phyloP scores from a whole-genome alignment of 37 sponge, comb jelly and placozoan species.

The Corticium candelabrum region DNA sequence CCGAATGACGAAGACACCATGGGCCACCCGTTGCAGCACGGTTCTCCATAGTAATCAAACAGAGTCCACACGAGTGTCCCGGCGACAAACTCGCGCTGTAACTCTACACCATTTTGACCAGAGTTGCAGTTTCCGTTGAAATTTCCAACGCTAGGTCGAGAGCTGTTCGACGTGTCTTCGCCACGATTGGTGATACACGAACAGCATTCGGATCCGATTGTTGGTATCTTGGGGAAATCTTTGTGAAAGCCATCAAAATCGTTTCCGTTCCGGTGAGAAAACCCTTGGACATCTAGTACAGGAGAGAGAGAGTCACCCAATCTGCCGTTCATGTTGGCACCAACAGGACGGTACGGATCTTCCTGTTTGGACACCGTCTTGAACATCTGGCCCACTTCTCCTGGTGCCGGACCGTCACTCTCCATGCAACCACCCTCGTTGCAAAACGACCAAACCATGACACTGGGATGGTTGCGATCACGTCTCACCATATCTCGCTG shows the following conservation, averaged over 20 bases:
- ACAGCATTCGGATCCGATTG: constrained; percentile 22
- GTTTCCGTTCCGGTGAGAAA: constrained; percentile 29
- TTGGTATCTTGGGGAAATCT: constrained; percentile 26
- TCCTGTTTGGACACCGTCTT: constrained; percentile 18
- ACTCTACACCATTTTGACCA: constrained; percentile 26
- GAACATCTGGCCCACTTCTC: constrained; percentile 11
- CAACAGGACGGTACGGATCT: constrained; percentile 33
- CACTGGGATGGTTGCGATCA: constrained; percentile 58
- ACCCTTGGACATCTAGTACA: constrained; percentile 38
- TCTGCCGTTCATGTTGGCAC: constrained; percentile 16
- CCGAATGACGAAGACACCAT: constrained; percentile 45
- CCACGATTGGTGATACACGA: constrained; percentile 26
- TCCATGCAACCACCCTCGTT: constrained; percentile 40
- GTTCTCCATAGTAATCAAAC: constrained; percentile 47
- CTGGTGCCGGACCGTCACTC: neutral
- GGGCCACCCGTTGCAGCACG: constrained; percentile 28
- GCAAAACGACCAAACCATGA: constrained; percentile 53
- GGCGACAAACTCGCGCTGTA: constrained; percentile 29
- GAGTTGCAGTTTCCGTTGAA: constrained; percentile 35
- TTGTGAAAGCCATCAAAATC: constrained; percentile 30
- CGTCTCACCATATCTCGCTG: constrained; percentile 47
- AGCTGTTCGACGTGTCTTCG: constrained; percentile 17
- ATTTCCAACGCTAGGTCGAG: constrained; percentile 5
- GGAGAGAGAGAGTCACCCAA: constrained; percentile 3
- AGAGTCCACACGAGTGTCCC: constrained; percentile 51